A percentile compares a stretch with the other conserved stretches of the same genome.
Evolutionary conservation across 2,797 vertebrate genomes (phyloP).

Genomic region (Adrianichthys oophorus): DNA sequence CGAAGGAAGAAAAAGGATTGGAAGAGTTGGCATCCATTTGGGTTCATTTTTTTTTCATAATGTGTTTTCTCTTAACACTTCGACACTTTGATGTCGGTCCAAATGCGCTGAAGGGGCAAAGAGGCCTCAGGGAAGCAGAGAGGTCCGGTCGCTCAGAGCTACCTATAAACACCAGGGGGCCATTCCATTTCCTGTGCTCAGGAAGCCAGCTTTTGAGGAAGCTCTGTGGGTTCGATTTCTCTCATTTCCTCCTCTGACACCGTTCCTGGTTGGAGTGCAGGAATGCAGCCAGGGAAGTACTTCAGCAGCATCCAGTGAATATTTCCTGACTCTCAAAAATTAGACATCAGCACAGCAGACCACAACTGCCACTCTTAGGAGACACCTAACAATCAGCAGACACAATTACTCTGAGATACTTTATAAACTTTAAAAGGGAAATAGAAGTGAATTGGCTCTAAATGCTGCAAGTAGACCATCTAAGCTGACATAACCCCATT

Average conservation of each 20-base stretch:
- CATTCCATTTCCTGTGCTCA: conserved; percentile 70
- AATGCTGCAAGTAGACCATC: conserved; percentile 66
- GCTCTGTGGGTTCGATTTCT: conserved; percentile 65
- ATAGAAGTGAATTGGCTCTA: conserved; percentile 65
- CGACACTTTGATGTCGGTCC: conserved; percentile 56
- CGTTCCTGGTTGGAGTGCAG: conserved; percentile 63
- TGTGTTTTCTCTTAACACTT: conserved; percentile 60
- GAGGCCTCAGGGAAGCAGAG: conserved; percentile 41
- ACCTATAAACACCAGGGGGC: conserved; percentile 51
- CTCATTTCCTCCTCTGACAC: conserved; percentile 73
- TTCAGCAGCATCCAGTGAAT: conserved; percentile 46
- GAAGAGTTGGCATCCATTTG: conserved; percentile 3
- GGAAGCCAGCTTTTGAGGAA: conserved; percentile 67
- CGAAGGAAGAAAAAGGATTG: conserved; percentile 2
- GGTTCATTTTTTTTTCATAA: conserved; percentile 22
- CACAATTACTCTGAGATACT: conserved; percentile 65
- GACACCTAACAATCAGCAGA: conserved; percentile 6
- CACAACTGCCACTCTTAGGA: conserved; percentile 2
- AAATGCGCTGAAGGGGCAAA: conserved; percentile 25
- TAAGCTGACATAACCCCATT: conserved; percentile 76
- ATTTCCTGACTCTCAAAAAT: conserved; percentile 44
- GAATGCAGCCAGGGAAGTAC: conserved; percentile 61
- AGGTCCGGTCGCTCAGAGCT: conserved; percentile 50
- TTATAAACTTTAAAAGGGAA: conserved; percentile 69
- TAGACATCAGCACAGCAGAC: conserved; percentile 31